Percentiles rank a stretch among this genome's conserved stretches.
Conservation (phyloP, 1,140 invertebrate species). For the Aplysia californica region DNA sequence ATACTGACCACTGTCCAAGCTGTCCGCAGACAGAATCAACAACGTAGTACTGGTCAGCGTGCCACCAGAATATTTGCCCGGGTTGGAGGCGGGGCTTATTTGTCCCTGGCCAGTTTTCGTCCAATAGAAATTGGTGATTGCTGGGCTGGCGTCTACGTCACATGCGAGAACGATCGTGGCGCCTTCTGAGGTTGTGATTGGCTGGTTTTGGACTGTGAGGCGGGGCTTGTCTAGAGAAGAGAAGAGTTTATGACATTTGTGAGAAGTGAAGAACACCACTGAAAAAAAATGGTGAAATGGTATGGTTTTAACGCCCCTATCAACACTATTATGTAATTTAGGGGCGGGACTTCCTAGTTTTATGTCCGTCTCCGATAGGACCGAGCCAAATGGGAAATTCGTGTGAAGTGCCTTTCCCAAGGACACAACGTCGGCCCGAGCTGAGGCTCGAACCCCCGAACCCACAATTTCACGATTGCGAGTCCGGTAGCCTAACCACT, state of each 20-base stretch:
- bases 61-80: not conserved
- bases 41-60: not conserved
- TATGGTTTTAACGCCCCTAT: not conserved
- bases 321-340: no score
- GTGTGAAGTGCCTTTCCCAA: not conserved
- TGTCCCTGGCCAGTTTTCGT: not conserved
- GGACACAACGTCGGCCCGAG: no score
- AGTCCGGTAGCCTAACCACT: no score
- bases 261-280: not conserved
- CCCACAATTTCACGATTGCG: no score
- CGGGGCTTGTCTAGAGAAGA: not conserved
- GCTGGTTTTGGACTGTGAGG: not conserved
- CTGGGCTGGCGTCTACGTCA: not conserved
- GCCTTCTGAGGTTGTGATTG: not conserved
- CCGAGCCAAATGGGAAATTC: not conserved
- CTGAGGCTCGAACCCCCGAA: no score
- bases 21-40: not conserved
- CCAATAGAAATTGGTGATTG: not conserved
- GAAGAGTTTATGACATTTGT: not conserved
- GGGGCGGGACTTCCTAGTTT: no score
- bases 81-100: not conserved
- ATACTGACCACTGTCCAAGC: not conserved
- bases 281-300: not conserved
- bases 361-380: not conserved
- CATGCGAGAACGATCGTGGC: not conserved